Conservation (phyloP, 2,797 vertebrate genomes). For the Trichosurus vulpecula region DNA sequence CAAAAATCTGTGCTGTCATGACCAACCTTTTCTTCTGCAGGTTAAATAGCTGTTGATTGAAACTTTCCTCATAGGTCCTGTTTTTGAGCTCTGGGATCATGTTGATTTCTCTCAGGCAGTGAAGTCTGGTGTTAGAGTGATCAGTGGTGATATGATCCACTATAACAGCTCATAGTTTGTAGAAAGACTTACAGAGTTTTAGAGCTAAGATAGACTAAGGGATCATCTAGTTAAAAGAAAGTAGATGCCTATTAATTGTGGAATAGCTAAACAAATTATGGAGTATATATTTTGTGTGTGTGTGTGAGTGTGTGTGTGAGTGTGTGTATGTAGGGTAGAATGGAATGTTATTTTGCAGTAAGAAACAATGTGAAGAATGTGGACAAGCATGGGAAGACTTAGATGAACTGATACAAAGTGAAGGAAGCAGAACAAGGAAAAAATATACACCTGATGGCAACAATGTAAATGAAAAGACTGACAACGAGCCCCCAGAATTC, state of each 20-base stretch:
- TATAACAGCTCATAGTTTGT: not conserved
- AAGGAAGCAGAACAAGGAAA: not conserved
- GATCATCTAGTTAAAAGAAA: not conserved
- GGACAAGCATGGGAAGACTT: not conserved
- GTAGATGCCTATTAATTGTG: not conserved
- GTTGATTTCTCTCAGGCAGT: not conserved
- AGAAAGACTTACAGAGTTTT: not conserved
- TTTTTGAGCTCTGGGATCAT: not conserved
- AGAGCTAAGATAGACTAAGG: not conserved
- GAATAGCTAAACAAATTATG: not conserved
- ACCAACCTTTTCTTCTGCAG: too few species aligned
- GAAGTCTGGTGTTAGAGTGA: not conserved
- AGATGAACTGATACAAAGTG: not conserved
- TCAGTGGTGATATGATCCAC: not conserved
- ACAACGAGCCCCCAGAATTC: not conserved
- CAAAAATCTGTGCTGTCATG: too few species aligned
- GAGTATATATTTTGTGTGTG: not conserved
- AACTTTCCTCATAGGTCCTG: too few species aligned
- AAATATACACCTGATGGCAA: not conserved
- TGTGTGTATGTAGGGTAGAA: not conserved
- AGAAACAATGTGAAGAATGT: not conserved
- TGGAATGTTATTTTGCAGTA: not conserved
- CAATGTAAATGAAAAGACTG: not conserved
- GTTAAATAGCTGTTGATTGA: too few species aligned
- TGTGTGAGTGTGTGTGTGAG: too few species aligned